A percentile compares a stretch with the other conserved stretches of the same genome.
phyloP scores from a whole-genome alignment of 1,140 invertebrate genomes.

The Drosophila neocordata region DNA sequence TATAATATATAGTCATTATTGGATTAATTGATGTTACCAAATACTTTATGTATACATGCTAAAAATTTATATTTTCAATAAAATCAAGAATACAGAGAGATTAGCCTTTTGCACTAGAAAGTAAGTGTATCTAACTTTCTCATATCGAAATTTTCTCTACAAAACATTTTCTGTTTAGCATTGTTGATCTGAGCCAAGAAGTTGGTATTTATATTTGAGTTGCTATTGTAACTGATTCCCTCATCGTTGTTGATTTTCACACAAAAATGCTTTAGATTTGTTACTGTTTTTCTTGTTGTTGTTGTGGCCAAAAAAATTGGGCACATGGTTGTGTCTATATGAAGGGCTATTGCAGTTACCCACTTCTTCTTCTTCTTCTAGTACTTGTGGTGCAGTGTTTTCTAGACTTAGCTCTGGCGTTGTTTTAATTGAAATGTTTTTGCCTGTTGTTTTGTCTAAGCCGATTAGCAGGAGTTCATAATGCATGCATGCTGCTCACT shows the following conservation, averaged over 20 bases:
- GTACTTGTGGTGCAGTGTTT: conserved; percentile 3
- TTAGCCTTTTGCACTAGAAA: too few relatives aligned
- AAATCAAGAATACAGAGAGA: too few relatives aligned
- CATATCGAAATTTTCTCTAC: neutral
- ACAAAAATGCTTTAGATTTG: neutral
- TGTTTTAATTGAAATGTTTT: conserved; percentile 78
- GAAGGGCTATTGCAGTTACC: too few relatives aligned
- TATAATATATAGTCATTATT: too few relatives aligned
- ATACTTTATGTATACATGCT: too few relatives aligned
- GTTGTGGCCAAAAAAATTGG: conserved; percentile 51
- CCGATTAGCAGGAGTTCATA: conserved; percentile 75
- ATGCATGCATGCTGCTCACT: conserved; percentile 67
- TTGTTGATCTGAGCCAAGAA: neutral
- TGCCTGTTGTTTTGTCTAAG: conserved; percentile 54
- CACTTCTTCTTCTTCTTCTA: neutral
- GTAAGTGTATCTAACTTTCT: too few relatives aligned
- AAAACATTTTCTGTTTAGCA: neutral
- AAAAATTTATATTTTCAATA: too few relatives aligned
- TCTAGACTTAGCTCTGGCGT: conserved; percentile 54
- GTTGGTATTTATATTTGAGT: neutral
- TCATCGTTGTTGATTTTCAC: neutral
- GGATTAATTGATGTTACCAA: too few relatives aligned
- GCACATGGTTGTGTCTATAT: conserved; percentile 19
- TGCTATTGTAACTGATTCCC: conserved; percentile 1
- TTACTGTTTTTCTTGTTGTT: conserved; percentile 28